These are phyloP conservation scores for Capreolus pygargus DNA, from an alignment of 2,113 vertebrate species.

Conservation along the genomic window DNA sequence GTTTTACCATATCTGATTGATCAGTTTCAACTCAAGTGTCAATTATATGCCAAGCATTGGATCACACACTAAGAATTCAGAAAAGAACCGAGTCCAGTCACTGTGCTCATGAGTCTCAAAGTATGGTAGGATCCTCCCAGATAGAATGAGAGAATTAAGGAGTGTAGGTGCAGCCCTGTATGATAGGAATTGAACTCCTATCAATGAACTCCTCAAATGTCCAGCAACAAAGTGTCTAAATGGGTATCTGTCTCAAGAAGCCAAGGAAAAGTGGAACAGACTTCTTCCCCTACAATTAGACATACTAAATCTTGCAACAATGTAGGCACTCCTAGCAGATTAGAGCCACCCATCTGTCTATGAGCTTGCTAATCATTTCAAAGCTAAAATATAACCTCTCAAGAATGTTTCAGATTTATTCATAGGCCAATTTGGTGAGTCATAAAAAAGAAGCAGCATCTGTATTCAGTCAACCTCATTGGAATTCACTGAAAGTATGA, in stretches of 20 bases:
- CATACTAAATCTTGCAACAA: not conserved
- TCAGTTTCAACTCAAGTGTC: not conserved
- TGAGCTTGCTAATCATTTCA: not conserved
- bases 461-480: conserved; percentile 40
- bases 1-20: not conserved
- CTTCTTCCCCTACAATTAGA: not conserved
- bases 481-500: conserved; percentile 47
- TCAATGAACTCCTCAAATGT: not conserved
- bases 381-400: not conserved
- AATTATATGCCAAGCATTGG: not conserved
- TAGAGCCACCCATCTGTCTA: not conserved
- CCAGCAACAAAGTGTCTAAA: not conserved
- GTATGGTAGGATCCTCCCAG: not conserved
- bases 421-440: not conserved
- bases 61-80: not conserved
- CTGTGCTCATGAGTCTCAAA: not conserved
- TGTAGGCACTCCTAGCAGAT: not conserved
- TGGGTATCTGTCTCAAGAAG: not conserved
- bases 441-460: conserved; percentile 35
- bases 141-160: not conserved
- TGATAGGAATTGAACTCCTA: not conserved
- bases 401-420: conserved; percentile 43
- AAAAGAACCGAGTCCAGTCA: not conserved
- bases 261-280: not conserved
- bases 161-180: not conserved